phyloP scores from a whole-genome alignment of 2,113 vertebrate species.

The Mastomys natalensis region DNA sequence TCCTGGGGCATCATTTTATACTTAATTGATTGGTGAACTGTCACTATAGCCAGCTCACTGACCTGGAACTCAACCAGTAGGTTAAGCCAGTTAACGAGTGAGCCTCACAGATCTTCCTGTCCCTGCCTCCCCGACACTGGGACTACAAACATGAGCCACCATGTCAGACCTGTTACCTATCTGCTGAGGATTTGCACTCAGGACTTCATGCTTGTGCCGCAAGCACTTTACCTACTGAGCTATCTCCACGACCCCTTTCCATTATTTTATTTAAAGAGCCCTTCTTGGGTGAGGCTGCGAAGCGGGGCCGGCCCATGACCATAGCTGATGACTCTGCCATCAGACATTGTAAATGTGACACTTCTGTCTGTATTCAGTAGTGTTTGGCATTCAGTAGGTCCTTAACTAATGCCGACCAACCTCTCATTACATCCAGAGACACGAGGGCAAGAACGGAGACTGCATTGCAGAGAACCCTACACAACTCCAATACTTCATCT shows the following conservation, averaged over 20 bases:
- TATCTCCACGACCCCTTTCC: neutral
- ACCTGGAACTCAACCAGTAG: neutral
- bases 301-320: neutral
- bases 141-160: neutral
- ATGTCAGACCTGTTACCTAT: neutral
- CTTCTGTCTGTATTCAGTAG: neutral
- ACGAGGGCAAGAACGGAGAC: neutral
- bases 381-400: neutral
- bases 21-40: neutral
- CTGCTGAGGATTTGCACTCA: neutral
- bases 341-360: neutral
- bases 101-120: neutral
- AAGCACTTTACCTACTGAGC: neutral
- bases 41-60: neutral
- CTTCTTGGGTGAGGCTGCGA: neutral
- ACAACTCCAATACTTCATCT: fast-evolving
- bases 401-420: neutral
- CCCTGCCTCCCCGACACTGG: neutral
- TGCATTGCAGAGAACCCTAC: neutral
- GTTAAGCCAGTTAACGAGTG: neutral
- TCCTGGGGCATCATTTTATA: neutral
- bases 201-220: neutral
- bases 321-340: neutral
- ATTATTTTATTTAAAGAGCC: neutral
- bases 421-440: neutral